Percentiles rank a stretch among this genome's conserved stretches.
Conservation (phyloP, 2,797 vertebrate genomes). For the Myotis planiceps region DNA sequence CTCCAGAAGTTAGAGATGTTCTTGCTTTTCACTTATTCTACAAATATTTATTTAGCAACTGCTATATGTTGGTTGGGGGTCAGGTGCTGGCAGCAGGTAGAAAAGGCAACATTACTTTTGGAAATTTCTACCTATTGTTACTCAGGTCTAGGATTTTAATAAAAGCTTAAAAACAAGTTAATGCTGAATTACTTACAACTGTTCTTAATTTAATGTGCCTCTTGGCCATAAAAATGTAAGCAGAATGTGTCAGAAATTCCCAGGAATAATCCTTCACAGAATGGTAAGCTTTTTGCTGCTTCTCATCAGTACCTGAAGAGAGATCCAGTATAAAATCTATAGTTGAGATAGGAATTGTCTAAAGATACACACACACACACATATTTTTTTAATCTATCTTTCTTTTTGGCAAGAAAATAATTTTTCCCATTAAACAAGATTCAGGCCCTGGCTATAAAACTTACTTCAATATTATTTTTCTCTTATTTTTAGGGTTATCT, state of each 20-base stretch:
- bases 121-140: neutral
- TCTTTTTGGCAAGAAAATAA: conserved; percentile 8
- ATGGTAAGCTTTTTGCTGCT: neutral
- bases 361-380: neutral
- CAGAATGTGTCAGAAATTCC: neutral
- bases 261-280: conserved; percentile 6
- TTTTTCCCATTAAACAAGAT: neutral
- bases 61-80: neutral
- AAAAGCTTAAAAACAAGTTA: conserved; percentile 43
- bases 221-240: neutral
- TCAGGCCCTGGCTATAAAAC: neutral
- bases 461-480: neutral
- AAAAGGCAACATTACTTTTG: neutral
- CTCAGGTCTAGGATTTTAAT: neutral
- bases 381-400: neutral
- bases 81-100: neutral
- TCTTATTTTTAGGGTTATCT: neutral
- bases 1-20: neutral
- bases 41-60: neutral
- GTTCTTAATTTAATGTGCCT: conserved; percentile 21
- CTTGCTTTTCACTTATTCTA: neutral
- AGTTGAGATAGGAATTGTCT: neutral
- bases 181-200: neutral
- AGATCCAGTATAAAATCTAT: neutral
- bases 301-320: neutral